Base-by-base conservation (phyloP, 2,888 invertebrate species). In the Pinctada fucata region DNA sequence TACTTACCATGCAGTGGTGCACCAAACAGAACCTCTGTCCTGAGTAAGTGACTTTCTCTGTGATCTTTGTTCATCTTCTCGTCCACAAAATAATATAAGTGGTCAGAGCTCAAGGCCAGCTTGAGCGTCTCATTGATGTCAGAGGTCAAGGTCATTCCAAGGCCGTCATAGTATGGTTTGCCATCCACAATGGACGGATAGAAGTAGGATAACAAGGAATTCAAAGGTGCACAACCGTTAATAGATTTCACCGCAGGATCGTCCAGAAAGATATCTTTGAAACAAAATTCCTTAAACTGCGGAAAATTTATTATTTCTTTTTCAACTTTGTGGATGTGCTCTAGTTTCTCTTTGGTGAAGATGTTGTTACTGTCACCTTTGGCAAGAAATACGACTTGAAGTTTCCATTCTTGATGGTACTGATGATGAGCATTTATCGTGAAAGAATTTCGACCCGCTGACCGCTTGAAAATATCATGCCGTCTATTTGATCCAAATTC, bases 31-130 rank as follows among this genome's bases (percentile, higher is more conserved):
- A 91, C 89, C 75, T 91, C 91, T 6, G 90, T 87, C 63, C 91
- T 81, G 52, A 91, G 70, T 3, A 91, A 76, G 31, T 84, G 82
- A 79, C 89, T 90, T 71, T 86, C 86, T 68, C 81, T 81, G 69
- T 85, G 83, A 2, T 88, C 88, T 4, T 76, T 84, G 78, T 88
- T 90, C 48, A 90, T 86, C 73, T 88, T 87, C 63, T 88, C 88
- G 80, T 91, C 91, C 13, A 90, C 90, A 79, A 85, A 91, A 79
- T 89, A 91, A 76, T 90, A 91, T 77, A 90, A 90, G 63, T 88
- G 84, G 3, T 87, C 86, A 3, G 88, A 84, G 8, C 80, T 84
- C 66, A 91, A 81, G 2, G 90, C 89, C 80, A 87, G 86, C 58
- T 88, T 86, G n/a, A 90, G 82, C 64, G 89, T 85, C 6, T 84